A percentile compares a stretch with the other conserved stretches of the same genome.
phyloP scores from a whole-genome alignment of 2,888 invertebrate species.

The Megaustenia siamemsis region DNA sequence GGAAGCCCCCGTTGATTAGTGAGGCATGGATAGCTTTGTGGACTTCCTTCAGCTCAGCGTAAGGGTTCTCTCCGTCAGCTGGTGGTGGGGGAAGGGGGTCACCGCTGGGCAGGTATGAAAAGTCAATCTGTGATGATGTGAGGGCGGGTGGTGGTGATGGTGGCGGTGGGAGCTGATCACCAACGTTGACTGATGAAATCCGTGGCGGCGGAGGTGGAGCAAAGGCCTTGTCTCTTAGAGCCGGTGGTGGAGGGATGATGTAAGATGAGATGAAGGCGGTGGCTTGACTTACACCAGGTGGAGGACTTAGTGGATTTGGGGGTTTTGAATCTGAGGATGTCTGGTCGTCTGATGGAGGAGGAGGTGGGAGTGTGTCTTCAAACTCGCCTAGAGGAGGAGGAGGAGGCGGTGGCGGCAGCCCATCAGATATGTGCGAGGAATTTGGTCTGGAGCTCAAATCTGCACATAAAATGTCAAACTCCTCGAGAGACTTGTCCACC shows the following conservation, averaged over 20 bases:
- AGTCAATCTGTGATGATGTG: not conserved
- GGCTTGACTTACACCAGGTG: conserved; percentile 55
- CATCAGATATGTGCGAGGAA: conserved; percentile 5
- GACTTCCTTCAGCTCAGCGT: conserved; percentile 56
- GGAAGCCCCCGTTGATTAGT: conserved; percentile 38
- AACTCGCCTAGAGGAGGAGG: conserved; percentile 60
- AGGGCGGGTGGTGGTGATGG: conserved; percentile 53
- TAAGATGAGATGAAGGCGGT: conserved; percentile 64
- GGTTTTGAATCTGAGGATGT: conserved; percentile 33
- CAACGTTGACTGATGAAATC: conserved; percentile 44
- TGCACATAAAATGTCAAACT: conserved; percentile 53
- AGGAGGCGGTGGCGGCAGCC: conserved; percentile 54
- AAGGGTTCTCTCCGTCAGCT: conserved; percentile 53
- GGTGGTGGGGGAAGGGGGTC: conserved; percentile 56
- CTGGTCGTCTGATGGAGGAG: conserved; percentile 45
- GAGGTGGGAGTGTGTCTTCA: conserved; percentile 56
- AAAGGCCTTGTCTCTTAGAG: conserved; percentile 32
- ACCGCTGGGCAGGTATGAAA: conserved; percentile 10
- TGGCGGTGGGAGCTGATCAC: conserved; percentile 44
- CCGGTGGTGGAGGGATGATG: conserved; percentile 55
- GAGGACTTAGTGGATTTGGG: conserved; percentile 42
- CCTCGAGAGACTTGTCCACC: conserved; percentile 58
- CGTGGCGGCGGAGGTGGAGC: conserved; percentile 55
- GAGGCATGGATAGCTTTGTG: conserved; percentile 49
- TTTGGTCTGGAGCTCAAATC: conserved; percentile 25